A percentile compares a stretch with the other conserved stretches of the same genome.
Evolutionary conservation across 2,113 vertebrate genomes (phyloP).

Genomic region (Gambusia holbrooki): DNA sequence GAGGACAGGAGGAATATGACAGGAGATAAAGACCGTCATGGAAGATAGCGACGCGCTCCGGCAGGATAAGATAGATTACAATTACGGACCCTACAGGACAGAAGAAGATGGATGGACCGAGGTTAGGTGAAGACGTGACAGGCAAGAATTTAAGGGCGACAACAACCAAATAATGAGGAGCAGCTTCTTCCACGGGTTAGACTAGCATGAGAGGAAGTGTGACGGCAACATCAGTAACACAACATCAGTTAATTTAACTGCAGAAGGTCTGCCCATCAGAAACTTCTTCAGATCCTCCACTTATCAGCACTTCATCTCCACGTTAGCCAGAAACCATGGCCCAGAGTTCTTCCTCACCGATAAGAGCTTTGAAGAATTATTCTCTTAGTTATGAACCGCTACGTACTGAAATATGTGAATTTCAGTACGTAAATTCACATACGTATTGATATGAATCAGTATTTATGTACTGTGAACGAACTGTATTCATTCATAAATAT

Average conservation of each 20-base stretch:
- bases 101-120: not conserved
- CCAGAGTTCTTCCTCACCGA: not conserved
- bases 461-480: too few species aligned
- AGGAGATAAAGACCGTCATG: not conserved
- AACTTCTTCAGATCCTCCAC: not conserved
- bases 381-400: not conserved
- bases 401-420: too few species aligned
- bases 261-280: not conserved
- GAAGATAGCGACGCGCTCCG: not conserved
- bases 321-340: constrained; percentile 30
- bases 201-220: not conserved
- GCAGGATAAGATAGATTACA: not conserved
- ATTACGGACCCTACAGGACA: not conserved
- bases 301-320: constrained; percentile 28
- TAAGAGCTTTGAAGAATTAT: not conserved
- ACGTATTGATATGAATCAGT: too few species aligned
- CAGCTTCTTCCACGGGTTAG: not conserved
- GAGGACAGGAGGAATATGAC: not conserved
- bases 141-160: too few species aligned
- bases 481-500: too few species aligned
- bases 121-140: not conserved
- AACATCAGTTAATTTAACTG: not conserved
- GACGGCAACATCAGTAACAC: not conserved
- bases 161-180: not conserved
- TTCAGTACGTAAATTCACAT: too few species aligned